A percentile compares a stretch with the other conserved stretches of the same genome.
These are phyloP conservation scores for Isaurus tuberculatus DNA, from an alignment of 92 coral and sea anemone genomes.

Conservation along the genomic window DNA sequence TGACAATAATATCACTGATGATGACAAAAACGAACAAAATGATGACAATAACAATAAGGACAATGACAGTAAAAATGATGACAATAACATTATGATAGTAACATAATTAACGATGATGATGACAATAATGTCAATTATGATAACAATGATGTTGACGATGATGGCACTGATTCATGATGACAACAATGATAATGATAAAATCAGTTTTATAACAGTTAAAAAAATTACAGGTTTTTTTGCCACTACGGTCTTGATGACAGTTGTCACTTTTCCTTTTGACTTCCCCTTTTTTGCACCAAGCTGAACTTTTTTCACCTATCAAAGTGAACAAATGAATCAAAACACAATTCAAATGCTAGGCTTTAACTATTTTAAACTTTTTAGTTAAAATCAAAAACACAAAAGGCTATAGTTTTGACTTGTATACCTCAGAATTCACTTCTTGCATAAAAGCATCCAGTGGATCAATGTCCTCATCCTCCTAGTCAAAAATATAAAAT, in stretches of 20 bases:
- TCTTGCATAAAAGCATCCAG: constrained; percentile 97
- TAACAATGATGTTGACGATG: too few species aligned
- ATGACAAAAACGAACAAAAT: too few species aligned
- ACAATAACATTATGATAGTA: too few species aligned
- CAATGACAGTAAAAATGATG: too few species aligned
- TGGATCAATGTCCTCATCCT: constrained; percentile 87
- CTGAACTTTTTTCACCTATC: constrained; percentile 87
- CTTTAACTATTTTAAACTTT: too few species aligned
- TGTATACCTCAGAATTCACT: constrained; percentile 83
- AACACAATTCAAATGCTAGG: too few species aligned
- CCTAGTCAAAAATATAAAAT: constrained; percentile 17
- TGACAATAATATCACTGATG: neutral
- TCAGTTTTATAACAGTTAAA: neutral
- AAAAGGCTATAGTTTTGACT: neutral
- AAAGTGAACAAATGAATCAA: neutral
- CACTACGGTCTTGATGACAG: constrained; percentile 93
- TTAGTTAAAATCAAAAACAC: neutral
- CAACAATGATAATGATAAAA: too few species aligned
- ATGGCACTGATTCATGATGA: too few species aligned
- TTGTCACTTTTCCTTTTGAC: constrained; percentile 87
- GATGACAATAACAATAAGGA: too few species aligned
- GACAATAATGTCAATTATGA: too few species aligned
- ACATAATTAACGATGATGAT: too few species aligned
- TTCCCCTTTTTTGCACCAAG: constrained; percentile 79
- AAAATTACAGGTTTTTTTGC: constrained; percentile 70